Base-by-base conservation (phyloP, 2,797 vertebrate species). In the Sebastes steindachneri region DNA sequence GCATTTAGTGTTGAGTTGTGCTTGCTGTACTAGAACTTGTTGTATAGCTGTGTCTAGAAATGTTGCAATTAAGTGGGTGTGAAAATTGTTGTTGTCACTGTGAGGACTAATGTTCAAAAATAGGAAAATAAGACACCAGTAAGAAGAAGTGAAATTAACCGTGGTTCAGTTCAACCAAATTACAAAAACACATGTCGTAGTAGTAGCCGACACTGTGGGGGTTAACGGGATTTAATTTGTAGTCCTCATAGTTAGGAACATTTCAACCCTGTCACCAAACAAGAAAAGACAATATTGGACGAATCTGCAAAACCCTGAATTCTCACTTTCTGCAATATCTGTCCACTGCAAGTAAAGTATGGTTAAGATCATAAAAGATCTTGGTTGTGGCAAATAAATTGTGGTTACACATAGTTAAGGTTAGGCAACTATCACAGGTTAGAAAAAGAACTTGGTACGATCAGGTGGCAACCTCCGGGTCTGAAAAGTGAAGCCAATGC, bases 1-100 rank as follows among this genome's bases (percentile, higher is more conserved):
- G 31, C 28, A 35, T 65, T 45, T 59, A 21, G 3, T 72, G 76
- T 35, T 25, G 5, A 25, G 21, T 63, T 14, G 21, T 26, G 41
- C 2, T 58, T 28, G 15, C 41, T 0, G 6, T 54, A 9, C n/a
- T 25, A 3, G 15, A 71, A 54, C n/a, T 57, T 25, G 67, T 31
- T 70, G 23, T 57, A 45, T 4, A 63, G 31, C 31, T 54, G 37
- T 53, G 9, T 59, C 14, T 21, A 21, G 29, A 26, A 69, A 63
- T 41, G 31, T 23, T 45, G 41, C 25, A 26, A 72, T 71, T 41
- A 58, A 64, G 66, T n/a, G 28, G 59, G 19, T 54, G 45, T 74
- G 57, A 80, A 71, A 25, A 59, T 17, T 67, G 58, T 57, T 37
- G 14, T 25, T 64, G n/a, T 29, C 37, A 55, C 68, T 64, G 58